Evolutionary conservation across 53 echinoderm and acorn worm genomes (phyloP), one percentile per base, ranked within the genome.

Genomic region (Patiria pectinifera): DNA sequence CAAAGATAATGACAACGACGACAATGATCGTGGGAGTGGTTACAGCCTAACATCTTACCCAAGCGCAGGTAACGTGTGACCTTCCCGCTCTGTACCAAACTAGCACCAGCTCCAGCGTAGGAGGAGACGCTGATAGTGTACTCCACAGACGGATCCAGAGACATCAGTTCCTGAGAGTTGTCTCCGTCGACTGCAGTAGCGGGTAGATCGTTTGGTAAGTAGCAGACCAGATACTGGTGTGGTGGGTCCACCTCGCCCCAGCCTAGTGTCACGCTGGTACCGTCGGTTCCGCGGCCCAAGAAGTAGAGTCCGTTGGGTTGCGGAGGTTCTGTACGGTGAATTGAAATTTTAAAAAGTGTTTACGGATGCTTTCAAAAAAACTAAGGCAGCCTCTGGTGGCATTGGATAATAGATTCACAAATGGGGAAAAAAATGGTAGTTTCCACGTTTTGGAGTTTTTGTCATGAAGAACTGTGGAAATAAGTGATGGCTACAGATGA

Each of bases 81-180:
- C 45, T 85, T 93, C 35, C 94, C 92, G 59, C 96, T 96, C 76
- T 87, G 86, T 48, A 84, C 62, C 11, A 46, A 75, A 2, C 61
- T 59, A 1, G 2, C 45, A 4, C 49, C 92, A 24, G 69, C 91
- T 1, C 93, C 94, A 1, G 48, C 87, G 12, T 69, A 96, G 0
- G 94, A 76, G 12, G 94, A 59, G 19, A 96, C 84, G 24, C 93
- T 92, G 91, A 96, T 93, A n/a, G 79, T 87, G 44, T 96, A 96
- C 53, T 96, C 91, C 9, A 44, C 58, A 35, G 91, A 78, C 3
- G 91, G 70, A 25, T 69, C 66, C n/a, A 83, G 78, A 44, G 74
- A 71, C 1, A 84, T 96, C 80, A 96, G 44, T 8, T 80, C 46
- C 48, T 15, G 11, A 11, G 80, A 78, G 80, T 77, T 90, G 66